phyloP scores from a whole-genome alignment of 2,113 vertebrate genomes.

The Ictidomys tridecemlineatus region DNA sequence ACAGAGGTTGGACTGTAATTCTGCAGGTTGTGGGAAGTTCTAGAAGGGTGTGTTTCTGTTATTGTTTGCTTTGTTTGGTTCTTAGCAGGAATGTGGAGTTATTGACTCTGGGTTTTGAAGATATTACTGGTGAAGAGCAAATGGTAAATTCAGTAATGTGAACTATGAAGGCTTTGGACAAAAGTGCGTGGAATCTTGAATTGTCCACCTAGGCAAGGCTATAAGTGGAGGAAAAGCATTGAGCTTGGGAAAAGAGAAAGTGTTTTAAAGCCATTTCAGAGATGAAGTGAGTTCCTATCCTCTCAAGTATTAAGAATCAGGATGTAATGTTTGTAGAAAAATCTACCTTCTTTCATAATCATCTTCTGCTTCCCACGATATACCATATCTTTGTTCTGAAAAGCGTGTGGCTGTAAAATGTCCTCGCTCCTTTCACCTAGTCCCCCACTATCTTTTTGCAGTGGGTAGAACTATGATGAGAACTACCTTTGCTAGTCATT shows the following conservation, averaged over 20 bases:
- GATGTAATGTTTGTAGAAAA: neutral
- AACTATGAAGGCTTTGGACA: neutral
- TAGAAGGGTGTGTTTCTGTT: neutral
- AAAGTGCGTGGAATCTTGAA: neutral
- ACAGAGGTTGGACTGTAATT: neutral
- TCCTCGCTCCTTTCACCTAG: slow-evolving; percentile 53
- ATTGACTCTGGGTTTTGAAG: neutral
- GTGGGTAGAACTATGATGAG: slow-evolving; percentile 72
- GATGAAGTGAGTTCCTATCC: neutral
- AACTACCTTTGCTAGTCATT: slow-evolving; percentile 78
- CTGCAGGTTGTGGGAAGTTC: neutral
- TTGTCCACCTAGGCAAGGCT: neutral
- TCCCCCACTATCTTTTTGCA: slow-evolving; percentile 75
- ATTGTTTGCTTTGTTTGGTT: neutral
- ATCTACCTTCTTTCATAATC: neutral
- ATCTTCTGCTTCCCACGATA: slow-evolving; percentile 62
- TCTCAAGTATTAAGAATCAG: neutral
- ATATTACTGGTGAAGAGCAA: neutral
- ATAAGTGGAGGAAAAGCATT: neutral
- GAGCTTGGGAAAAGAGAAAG: neutral
- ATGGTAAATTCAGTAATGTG: neutral
- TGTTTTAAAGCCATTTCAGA: neutral
- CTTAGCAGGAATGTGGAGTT: neutral
- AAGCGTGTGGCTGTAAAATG: slow-evolving; percentile 52
- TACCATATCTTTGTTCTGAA: slow-evolving; percentile 54